Percentiles rank a stretch among this genome's conserved stretches.
Conservation (phyloP, 2,113 vertebrate species). For the Crotalus horridus region DNA sequence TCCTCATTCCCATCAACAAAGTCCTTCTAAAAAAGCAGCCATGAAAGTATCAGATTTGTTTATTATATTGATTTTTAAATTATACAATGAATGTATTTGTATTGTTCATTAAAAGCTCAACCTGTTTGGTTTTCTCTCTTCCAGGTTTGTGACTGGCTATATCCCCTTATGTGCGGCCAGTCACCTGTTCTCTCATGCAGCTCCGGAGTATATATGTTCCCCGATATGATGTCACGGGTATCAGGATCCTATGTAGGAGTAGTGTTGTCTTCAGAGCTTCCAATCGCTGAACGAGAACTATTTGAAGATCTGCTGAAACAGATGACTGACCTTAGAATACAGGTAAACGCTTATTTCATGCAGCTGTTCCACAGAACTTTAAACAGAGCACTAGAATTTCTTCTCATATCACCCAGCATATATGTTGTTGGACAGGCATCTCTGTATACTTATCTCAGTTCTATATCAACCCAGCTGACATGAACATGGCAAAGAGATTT, state of each 20-base stretch:
- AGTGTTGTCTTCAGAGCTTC: constrained; percentile 90
- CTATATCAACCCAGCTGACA: neutral
- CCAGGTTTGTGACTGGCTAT: constrained; percentile 96
- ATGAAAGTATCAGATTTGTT: fast-evolving
- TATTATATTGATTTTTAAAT: neutral
- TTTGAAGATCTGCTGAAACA: constrained; percentile 90
- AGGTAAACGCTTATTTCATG: constrained; percentile 70
- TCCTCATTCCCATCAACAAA: neutral
- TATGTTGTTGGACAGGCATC: neutral
- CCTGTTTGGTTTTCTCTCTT: neutral
- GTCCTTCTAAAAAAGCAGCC: neutral
- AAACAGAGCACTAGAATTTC: neutral
- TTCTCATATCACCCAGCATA: neutral
- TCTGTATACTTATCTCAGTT: neutral
- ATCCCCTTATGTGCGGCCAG: constrained; percentile 85
- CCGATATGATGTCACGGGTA: constrained; percentile 85
- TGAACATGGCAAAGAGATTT: neutral
- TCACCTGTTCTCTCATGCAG: constrained; percentile 90
- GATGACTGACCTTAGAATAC: constrained; percentile 90
- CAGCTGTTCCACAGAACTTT: neutral
- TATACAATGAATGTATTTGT: neutral
- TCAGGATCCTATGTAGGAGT: constrained; percentile 91
- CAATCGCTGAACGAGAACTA: constrained; percentile 75
- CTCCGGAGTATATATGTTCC: constrained; percentile 96
- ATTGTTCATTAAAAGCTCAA: neutral